Evolutionary conservation across 2,797 vertebrate species (phyloP), one percentile per base, ranked within the genome.

Genomic region (Anableps anableps): DNA sequence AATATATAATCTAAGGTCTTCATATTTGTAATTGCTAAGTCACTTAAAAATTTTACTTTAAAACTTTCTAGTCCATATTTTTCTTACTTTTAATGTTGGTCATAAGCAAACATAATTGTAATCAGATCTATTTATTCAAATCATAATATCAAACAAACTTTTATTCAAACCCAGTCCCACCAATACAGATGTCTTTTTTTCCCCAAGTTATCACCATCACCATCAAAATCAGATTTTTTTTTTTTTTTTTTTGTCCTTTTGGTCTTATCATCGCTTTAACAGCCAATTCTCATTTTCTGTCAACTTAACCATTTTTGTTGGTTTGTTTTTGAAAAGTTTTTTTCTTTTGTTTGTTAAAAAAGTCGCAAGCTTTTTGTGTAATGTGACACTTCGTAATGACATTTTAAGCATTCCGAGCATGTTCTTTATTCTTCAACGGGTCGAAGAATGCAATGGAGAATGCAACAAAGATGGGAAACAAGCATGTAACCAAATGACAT

Each of bases 391-490:
- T 88, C 23, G 81, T 93, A 71, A 88, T 89, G 80, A 89, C 84
- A 88, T 86, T 90, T 86, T 70, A 86, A 88, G 86, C 93, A 94
- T 94, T 94, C 91, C 72, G 81, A 92, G 93, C 95, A 95, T 94
- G 94, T 85, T 89, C 78, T 72, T 90, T 88, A 90, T 92, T 95
- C 91, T 94, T 93, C 88, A 91, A 36, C 41, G 79, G 84, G 87
- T 90, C 77, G 84, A 93, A 93, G 93, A 94, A 94, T 93, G 85
- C 88, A 84, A 86, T 78, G 82, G 85, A 89, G 92, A 94, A 94
- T 93, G 93, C 86, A 9, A 89, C 84, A 88, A 87, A 87, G 76
- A 87, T 88, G 84, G 60, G 84, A 87, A 88, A 87, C 80, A 86
- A 93, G 93, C 95, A 95, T 95, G 93, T 91, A 78, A 88, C 81